Evolutionary conservation across 1,140 invertebrate species (phyloP), one percentile per base, ranked within the genome.

Genomic region (Phocides pigmalion): DNA sequence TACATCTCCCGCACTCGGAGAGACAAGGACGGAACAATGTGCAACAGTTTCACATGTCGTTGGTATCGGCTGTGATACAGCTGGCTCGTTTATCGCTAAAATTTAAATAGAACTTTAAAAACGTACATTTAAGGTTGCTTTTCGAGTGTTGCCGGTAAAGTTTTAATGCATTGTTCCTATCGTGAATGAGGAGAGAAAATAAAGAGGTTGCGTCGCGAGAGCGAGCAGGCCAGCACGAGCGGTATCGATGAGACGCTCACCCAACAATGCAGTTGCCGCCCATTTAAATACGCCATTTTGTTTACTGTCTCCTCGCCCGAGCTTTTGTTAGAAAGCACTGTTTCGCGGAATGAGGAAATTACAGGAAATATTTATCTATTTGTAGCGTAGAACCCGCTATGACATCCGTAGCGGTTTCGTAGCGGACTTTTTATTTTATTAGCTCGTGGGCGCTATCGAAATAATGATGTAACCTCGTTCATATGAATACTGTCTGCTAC

Each of bases 201-300:
- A 87, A 86, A 87, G 74, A 89, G 79, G 72, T 64, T 49, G 65
- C 44, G 72, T 64, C 49, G 65, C 44, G 74, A 68, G 86, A 83
- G 84, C 72, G 82, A 90, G 73, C 56, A 62, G 72, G 77, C 42
- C 56, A 80, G 81, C 72, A 66, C 22, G 65, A 81, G 62, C 56
- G 68, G 68, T 81, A 77, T 82, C 78, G 75, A 72, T 75, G 79
- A 76, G 72, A 79, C 76, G 76, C 66, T 72, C 69, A 41, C 69
- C 74, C 74, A 76, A 88, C 84, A 86, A 88, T 88, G 81, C 79
- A 82, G 88, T 87, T 79, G 81, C 81, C 88, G 88, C 88, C 88
- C 88, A 90, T 90, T 90, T 90, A 89, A 90, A 90, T 89, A 86
- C 88, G 88, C 88, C 88, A 90, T 90, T 87, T 90, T 90, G 88